Percentiles rank a stretch among this genome's conserved stretches.
phyloP scores from a whole-genome alignment of 2,888 invertebrate species.

The Eupithecia pulchellata region DNA sequence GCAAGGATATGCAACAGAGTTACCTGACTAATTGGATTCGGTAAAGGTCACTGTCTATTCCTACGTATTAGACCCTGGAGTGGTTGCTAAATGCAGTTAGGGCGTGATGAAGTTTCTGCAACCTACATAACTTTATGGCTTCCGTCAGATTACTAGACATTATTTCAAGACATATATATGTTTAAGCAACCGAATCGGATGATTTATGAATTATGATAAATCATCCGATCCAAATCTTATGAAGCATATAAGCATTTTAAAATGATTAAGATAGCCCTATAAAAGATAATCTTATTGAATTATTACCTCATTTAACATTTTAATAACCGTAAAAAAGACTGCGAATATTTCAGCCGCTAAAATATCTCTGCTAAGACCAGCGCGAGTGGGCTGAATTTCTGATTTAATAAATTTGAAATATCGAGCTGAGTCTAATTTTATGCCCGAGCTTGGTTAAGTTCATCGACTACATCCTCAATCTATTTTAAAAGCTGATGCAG shows the following conservation, averaged over 20 bases:
- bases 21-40: slow-evolving; percentile 71
- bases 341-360: slow-evolving; percentile 17
- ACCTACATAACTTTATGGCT: neutral
- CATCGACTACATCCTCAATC: slow-evolving; percentile 7
- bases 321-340: slow-evolving; percentile 10
- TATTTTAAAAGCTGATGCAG: slow-evolving; percentile 10
- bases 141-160: neutral
- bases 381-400: slow-evolving; percentile 50
- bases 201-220: too few species aligned
- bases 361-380: slow-evolving; percentile 18
- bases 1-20: slow-evolving; percentile 60
- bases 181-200: too few species aligned
- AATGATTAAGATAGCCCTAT: neutral
- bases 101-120: neutral
- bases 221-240: too few species aligned
- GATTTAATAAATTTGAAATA: slow-evolving; percentile 60
- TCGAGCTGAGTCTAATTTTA: slow-evolving; percentile 60
- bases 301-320: neutral
- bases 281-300: slow-evolving; percentile 3
- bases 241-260: neutral
- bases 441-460: slow-evolving; percentile 11
- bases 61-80: slow-evolving; percentile 48
- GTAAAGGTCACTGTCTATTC: slow-evolving; percentile 64
- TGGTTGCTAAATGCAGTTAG: slow-evolving; percentile 1
- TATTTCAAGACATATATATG: too few species aligned